Conservation (phyloP, 2,113 vertebrate genomes). For the Syngnathus typhle region DNA sequence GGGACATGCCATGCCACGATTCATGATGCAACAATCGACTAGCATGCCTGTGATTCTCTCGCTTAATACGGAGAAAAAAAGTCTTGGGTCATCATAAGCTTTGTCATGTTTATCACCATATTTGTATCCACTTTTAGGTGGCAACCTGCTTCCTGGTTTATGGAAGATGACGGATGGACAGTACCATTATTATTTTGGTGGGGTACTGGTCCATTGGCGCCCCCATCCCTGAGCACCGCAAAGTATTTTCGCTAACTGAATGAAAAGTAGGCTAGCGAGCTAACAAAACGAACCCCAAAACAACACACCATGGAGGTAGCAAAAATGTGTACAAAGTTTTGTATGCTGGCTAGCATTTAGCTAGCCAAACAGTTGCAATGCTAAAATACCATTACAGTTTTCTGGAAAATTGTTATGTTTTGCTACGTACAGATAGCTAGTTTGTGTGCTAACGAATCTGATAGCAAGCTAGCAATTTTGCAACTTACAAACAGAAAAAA, state of each 20-base stretch:
- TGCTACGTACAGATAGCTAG: neutral
- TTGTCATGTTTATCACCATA: neutral
- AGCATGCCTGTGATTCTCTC: neutral
- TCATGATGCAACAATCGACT: neutral
- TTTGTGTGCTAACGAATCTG: neutral
- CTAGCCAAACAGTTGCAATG: too few species aligned
- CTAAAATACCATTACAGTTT: too few species aligned
- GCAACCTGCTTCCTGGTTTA: neutral
- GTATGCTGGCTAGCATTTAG: too few species aligned
- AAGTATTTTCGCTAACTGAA: neutral
- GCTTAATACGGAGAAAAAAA: neutral
- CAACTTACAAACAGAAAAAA: neutral
- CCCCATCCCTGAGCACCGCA: neutral
- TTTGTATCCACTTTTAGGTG: neutral
- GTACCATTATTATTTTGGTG: neutral
- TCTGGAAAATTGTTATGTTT: too few species aligned
- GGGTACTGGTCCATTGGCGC: neutral
- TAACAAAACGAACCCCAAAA: neutral
- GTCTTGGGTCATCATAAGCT: neutral
- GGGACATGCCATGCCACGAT: constrained; percentile 43
- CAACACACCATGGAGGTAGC: too few species aligned
- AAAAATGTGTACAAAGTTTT: too few species aligned
- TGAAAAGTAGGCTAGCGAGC: neutral
- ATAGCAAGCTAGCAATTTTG: neutral
- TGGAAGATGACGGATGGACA: neutral